A percentile compares a stretch with the other conserved stretches of the same genome.
Evolutionary conservation across 2,797 vertebrate species (phyloP).

Genomic region (Pteronotus mesoamericanus): DNA sequence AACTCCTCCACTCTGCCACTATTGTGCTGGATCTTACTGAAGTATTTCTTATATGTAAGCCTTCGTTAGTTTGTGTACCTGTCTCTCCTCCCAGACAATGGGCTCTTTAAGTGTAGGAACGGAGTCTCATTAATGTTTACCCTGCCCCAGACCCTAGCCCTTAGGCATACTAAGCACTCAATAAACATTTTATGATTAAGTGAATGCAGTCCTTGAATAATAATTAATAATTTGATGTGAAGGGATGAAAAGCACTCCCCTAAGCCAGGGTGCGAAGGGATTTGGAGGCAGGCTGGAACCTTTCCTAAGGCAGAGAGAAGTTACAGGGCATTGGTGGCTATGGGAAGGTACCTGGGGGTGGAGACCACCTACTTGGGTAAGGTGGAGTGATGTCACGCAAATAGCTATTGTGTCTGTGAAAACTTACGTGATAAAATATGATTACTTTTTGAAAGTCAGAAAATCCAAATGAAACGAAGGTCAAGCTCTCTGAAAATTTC

Average conservation of each 20-base stretch:
- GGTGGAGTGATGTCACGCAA: neutral
- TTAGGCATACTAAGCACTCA: conserved; percentile 61
- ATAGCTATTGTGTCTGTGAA: neutral
- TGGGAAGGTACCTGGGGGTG: neutral
- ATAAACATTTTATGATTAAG: conserved; percentile 61
- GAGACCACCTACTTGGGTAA: neutral
- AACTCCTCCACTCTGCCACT: neutral
- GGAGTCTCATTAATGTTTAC: conserved; percentile 35
- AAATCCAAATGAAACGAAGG: neutral
- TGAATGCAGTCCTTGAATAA: conserved; percentile 41
- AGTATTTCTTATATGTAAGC: neutral
- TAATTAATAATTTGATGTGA: conserved; percentile 47
- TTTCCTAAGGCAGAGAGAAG: neutral
- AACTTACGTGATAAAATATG: neutral
- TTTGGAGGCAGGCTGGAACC: neutral
- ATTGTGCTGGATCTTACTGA: neutral
- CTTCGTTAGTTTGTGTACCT: neutral
- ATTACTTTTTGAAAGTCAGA: neutral
- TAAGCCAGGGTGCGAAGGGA: neutral
- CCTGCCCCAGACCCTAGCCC: conserved; percentile 37
- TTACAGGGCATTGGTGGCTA: neutral
- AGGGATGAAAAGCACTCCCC: neutral
- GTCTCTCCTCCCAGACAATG: conserved; percentile 28
- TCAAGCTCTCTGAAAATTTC: neutral
- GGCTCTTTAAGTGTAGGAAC: conserved; percentile 38